Base-by-base conservation (phyloP, 1,140 invertebrate species). In the Trigoniulus corallinus region DNA sequence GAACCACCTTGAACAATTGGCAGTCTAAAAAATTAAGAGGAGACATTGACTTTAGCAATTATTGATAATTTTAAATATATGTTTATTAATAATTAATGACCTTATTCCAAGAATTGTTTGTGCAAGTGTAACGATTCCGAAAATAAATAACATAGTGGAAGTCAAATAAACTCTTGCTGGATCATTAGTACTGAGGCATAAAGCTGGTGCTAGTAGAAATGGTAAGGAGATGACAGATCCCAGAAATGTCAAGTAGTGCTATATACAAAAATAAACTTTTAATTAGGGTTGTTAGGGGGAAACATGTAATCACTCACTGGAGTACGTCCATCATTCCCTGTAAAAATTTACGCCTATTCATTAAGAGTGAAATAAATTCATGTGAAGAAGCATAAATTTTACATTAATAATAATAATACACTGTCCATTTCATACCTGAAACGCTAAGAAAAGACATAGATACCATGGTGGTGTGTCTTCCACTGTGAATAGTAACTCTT, bases 241-340 rank as follows among this genome's bases (percentile, higher is more conserved):
- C 34, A 89, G 84, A 82, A 88, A 86, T 0, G 84, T 86, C 49
- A 89, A 64, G 61, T 88, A 89, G 62, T 89, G 85, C 80, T 91
- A 57, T 26, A 26, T 7, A 42, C 2, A 18, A 41, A 50, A 41
- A 15, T 10, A 25, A 24, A 4, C 3, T 7, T 7, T 34, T 34
- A 34, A 34, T 34, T n/a, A n/a, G n/a, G n/a, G n/a, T n/a, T n/a
- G n/a, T n/a, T n/a, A n/a, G n/a, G n/a, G n/a, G n/a, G n/a, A n/a
- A 18, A 47, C 25, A 42, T 39, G 20, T 22, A 52, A 44, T 24
- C 29, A 34, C 15, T 15, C 29, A 34, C 7, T 34, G 7, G 15
- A 34, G 15, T 7, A 54, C 29, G 15, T 34, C 7, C 15, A 34
- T 7, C 7, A 7, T 34, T 34, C 7, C 7, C 15, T 34, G 15